phyloP scores from a whole-genome alignment of 2,797 vertebrate species.

The Sternarchorhynchus goeldii region DNA sequence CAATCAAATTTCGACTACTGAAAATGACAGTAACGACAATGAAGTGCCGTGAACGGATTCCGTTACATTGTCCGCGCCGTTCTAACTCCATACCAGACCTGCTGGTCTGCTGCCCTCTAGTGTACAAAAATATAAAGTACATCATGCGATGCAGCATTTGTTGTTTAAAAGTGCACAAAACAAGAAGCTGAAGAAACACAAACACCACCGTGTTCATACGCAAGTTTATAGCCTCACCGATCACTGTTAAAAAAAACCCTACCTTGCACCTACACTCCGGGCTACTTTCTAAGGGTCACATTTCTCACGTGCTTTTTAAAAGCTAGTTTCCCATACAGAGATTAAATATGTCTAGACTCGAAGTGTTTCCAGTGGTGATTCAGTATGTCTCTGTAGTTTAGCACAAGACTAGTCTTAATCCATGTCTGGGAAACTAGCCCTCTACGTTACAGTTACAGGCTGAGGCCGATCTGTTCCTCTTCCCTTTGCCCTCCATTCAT shows the following conservation, averaged over 20 bases:
- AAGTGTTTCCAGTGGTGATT: not conserved
- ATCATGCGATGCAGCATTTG: not conserved
- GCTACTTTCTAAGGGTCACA: constrained; percentile 1
- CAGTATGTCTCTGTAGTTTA: too few species aligned
- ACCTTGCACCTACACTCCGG: constrained; percentile 31
- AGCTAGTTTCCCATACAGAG: constrained; percentile 29
- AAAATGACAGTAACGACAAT: too few species aligned
- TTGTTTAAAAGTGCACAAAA: too few species aligned
- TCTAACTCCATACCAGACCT: not conserved
- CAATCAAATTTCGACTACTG: not conserved
- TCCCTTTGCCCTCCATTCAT: too few species aligned
- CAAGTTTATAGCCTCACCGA: constrained; percentile 5
- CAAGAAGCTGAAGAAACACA: too few species aligned
- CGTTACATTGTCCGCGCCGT: not conserved
- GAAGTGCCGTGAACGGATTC: not conserved
- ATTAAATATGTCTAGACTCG: not conserved
- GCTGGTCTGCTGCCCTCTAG: constrained; percentile 24
- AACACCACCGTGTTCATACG: too few species aligned
- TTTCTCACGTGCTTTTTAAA: not conserved
- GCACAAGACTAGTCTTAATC: too few species aligned
- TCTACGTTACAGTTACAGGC: too few species aligned
- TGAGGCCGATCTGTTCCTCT: too few species aligned
- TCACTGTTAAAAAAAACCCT: constrained; percentile 9
- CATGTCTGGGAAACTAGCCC: too few species aligned
- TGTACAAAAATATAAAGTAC: not conserved